phyloP scores from a whole-genome alignment of 2,888 invertebrate genomes.

The Amblyteles armatorius region DNA sequence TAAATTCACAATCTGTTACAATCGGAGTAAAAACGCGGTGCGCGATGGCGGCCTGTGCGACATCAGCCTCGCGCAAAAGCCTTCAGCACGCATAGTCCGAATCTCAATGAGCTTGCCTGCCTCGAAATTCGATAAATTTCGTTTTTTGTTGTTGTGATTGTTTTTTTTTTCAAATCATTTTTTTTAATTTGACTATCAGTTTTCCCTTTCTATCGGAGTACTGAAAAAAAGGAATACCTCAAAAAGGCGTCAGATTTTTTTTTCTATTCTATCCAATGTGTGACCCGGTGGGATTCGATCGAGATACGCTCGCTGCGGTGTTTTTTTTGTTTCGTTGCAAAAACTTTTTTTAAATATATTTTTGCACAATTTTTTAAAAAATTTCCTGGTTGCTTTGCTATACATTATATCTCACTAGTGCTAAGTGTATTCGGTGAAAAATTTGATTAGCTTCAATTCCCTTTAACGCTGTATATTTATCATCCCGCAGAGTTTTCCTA shows the following conservation, averaged over 20 bases:
- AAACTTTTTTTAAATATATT: neutral
- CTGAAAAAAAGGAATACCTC: neutral
- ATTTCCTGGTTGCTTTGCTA: neutral
- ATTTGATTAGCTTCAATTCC: conserved; percentile 14
- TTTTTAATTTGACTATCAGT: neutral
- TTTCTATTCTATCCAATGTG: neutral
- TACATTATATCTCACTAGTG: neutral
- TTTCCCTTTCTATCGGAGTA: neutral
- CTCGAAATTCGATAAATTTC: conserved; percentile 71
- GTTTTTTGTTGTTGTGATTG: conserved; percentile 1
- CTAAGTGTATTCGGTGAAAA: conserved; percentile 17
- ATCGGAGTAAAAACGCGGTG: conserved; percentile 52
- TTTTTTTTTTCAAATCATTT: neutral
- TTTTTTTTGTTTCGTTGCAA: neutral
- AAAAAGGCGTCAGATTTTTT: neutral
- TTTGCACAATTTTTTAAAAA: neutral
- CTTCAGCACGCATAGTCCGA: conserved; percentile 60
- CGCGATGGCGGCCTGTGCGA: conserved; percentile 66
- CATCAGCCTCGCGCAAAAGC: conserved; percentile 63
- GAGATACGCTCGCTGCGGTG: conserved; percentile 23
- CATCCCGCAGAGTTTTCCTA: conserved; percentile 37
- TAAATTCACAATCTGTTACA: conserved; percentile 47
- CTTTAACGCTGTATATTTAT: conserved; percentile 14
- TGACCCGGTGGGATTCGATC: conserved; percentile 34
- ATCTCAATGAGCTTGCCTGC: conserved; percentile 77